Evolutionary conservation across 2,888 invertebrate species (phyloP).

Genomic region (Tachystola acroxantha): DNA sequence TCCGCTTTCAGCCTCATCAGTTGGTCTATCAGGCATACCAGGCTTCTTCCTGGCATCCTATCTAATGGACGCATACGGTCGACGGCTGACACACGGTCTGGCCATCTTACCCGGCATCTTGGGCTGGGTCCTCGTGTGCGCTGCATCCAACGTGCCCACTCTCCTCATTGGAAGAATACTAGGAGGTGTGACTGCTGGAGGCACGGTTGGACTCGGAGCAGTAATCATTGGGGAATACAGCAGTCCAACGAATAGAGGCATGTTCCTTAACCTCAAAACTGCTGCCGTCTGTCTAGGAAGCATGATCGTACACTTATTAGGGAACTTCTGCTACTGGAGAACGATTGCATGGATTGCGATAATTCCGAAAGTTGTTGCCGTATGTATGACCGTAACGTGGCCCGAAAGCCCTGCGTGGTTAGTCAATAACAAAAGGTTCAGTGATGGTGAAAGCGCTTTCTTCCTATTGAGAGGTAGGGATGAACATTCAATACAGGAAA

Average conservation of each 20-base stretch:
- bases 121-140: constrained; percentile 64
- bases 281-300: constrained; percentile 20
- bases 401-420: constrained; percentile 82
- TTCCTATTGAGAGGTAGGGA: constrained; percentile 65
- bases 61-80: constrained; percentile 74
- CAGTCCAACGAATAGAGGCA: constrained; percentile 43
- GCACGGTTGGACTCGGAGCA: constrained; percentile 35
- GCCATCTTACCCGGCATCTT: constrained; percentile 58
- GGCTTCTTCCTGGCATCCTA: constrained; percentile 47
- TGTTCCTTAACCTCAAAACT: constrained; percentile 44
- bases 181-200: constrained; percentile 35
- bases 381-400: constrained; percentile 51
- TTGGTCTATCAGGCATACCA: constrained; percentile 42
- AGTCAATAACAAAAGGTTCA: constrained; percentile 60
- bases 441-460: constrained; percentile 67
- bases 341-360: constrained; percentile 32
- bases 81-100: constrained; percentile 66
- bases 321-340: constrained; percentile 35
- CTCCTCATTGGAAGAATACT: constrained; percentile 37
- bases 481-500: constrained; percentile 24
- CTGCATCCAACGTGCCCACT: constrained; percentile 25
- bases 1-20: constrained; percentile 24
- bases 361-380: constrained; percentile 28
- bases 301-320: neutral
- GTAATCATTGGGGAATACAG: constrained; percentile 51